Evolutionary conservation across 1,140 invertebrate species (phyloP), one percentile per base, ranked within the genome.

Genomic region (Drosophila murphyi): DNA sequence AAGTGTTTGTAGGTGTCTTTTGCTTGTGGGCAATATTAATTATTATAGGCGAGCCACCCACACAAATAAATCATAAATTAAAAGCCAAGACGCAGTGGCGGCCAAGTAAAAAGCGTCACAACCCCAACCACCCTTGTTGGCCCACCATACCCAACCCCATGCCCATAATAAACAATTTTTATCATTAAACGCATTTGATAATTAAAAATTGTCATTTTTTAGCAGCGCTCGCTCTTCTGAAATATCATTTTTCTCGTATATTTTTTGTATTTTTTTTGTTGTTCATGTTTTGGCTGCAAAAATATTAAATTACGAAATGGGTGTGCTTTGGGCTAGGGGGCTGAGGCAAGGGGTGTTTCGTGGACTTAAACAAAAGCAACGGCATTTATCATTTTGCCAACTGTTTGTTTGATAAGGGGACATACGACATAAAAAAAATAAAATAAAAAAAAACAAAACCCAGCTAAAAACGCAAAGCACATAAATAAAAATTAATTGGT

Each of bases 101-200:
- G 52, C 67, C 67, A 72, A 71, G 72, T 63, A 48, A 61, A 69
- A 67, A 69, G 34, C 50, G 12, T n/a, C 29, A 29, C 56, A 47
- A 10, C 20, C 52, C 51, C 63, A 34, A 8, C 43, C 12, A 29
- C 12, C 34, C 12, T 28, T 35, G n/a, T 20, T 10, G 37, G 28
- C n/a, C 48, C 5, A 12, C 20, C 45, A 10, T 12, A 45, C 54
- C 43, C 51, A 37, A 47, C 47, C 29, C 45, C 70, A 51, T 48
- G 12, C 59, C 70, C 54, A 50, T 63, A 76, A 68, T 62, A 77
- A 50, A 85, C 73, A 88, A 87, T 87, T 87, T 89, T 87, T 91
- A 91, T 91, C 89, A 91, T 91, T 91, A 91, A 87, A 91, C 90
- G 90, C 90, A 91, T 91, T 91, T 91, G 89, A 91, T 91, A 91